Percentiles rank a stretch among this genome's conserved stretches.
These are phyloP conservation scores for Temnopleurus reevesii DNA, from an alignment of 53 echinoderm and acorn worm genomes.

Conservation along the genomic window DNA sequence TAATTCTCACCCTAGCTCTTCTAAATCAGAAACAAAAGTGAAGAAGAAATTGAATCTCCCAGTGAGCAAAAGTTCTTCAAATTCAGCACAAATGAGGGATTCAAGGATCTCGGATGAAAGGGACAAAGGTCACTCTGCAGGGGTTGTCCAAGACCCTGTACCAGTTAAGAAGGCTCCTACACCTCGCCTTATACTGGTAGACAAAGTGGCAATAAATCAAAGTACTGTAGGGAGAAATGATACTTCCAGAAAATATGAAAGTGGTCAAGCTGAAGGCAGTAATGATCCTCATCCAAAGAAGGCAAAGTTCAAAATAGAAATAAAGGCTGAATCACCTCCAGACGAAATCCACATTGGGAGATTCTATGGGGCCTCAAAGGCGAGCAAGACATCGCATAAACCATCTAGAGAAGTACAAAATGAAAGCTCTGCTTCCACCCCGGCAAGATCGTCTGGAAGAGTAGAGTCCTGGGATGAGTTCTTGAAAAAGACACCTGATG, in stretches of 20 bases:
- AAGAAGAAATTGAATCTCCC: too few relatives aligned
- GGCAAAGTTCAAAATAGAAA: too few relatives aligned
- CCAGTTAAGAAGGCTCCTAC: not conserved
- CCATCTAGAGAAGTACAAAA: not conserved
- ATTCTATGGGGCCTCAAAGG: not conserved
- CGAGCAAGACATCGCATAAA: not conserved
- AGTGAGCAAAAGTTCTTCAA: too few relatives aligned
- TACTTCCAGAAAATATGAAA: too few relatives aligned
- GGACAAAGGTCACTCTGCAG: too few relatives aligned
- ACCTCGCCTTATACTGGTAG: not conserved
- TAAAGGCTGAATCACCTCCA: not conserved
- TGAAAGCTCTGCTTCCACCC: not conserved
- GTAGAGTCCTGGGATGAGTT: not conserved
- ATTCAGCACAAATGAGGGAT: too few relatives aligned
- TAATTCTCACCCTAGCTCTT: too few relatives aligned
- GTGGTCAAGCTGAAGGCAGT: not conserved
- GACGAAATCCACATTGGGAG: not conserved
- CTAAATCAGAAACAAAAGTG: too few relatives aligned
- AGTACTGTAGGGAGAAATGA: not conserved
- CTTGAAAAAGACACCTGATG: too few relatives aligned
- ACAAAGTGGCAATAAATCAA: not conserved
- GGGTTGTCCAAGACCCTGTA: too few relatives aligned
- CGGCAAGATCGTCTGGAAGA: too few relatives aligned
- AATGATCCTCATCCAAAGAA: not conserved
- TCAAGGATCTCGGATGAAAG: too few relatives aligned